Evolutionary conservation across 2,888 invertebrate species (phyloP), one percentile per base, ranked within the genome.

Genomic region (Ommatoiulus sabulosus): DNA sequence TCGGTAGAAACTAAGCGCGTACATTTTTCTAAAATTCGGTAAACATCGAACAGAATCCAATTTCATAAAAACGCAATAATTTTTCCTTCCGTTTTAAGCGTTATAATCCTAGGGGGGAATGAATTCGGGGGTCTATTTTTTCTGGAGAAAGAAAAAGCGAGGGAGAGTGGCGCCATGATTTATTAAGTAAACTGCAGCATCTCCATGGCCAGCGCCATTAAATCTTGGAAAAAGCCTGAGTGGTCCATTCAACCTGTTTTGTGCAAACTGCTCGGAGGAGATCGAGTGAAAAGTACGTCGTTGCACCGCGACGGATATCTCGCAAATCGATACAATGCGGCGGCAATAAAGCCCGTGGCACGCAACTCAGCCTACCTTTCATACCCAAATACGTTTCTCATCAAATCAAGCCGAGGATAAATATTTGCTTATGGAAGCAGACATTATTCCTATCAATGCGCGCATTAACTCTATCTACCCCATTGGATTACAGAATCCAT

Each of bases 351-450:
- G n/a, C n/a, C 63, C 63, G n/a, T 52, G n/a, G n/a, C 17, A n/a
- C n/a, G 3, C 46, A 4, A 4, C 46, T 8, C 63, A 17, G 2
- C 63, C 72, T 20, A 72, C 72, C 72, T 72, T 72, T 48, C 48
- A 8, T 7, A n/a, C 72, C n/a, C 72, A 72, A 72, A 72, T 72
- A 72, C 20, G 72, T 72, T 72, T 72, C 72, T 72, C 72, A 72
- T 72, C 72, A 72, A 72, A 72, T 72, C 72, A n/a, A 72, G 72
- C 72, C 72, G 20, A 72, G 72, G 72, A 20, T 20, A 72, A 72
- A 72, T 72, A 72, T 72, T 72, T 72, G 72, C 72, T 63, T 72
- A 72, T 72, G 72, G 72, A 72, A 72, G 72, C 72, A 72, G 72
- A 72, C 72, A 72, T 20, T 72, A 72, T 72, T 20, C 72, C 72